A percentile compares a stretch with the other conserved stretches of the same genome.
Evolutionary conservation across 2,888 invertebrate species (phyloP).

Genomic region (Ectropis crepuscularia): DNA sequence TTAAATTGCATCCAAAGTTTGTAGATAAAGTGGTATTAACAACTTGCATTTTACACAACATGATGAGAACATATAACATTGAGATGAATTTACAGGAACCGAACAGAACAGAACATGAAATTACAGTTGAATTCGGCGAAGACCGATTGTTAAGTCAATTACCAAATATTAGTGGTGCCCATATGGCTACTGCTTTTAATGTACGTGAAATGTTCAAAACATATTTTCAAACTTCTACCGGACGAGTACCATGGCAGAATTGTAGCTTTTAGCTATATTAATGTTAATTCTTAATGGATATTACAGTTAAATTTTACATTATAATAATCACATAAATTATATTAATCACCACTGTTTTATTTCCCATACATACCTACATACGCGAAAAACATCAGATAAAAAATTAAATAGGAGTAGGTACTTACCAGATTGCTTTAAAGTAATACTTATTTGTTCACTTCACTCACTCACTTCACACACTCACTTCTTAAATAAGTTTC

Average conservation of each 20-base stretch:
- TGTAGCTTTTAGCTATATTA: slow-evolving; percentile 6
- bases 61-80: slow-evolving; percentile 40
- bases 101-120: slow-evolving; percentile 38
- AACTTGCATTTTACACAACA: slow-evolving; percentile 41
- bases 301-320: too few relatives aligned
- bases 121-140: slow-evolving; percentile 40
- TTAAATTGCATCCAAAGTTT: slow-evolving; percentile 39
- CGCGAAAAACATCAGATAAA: neutral
- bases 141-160: slow-evolving; percentile 39
- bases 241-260: slow-evolving; percentile 39
- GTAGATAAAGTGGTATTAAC: slow-evolving; percentile 43
- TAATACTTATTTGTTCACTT: too few relatives aligned
- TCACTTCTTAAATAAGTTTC: slow-evolving; percentile 38
- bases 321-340: too few relatives aligned
- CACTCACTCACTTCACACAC: too few relatives aligned
- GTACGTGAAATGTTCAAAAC: slow-evolving; percentile 39
- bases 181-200: slow-evolving; percentile 38
- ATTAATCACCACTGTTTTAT: too few relatives aligned
- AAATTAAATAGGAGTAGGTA: neutral
- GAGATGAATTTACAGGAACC: slow-evolving; percentile 40
- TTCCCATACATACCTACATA: neutral
- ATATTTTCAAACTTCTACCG: slow-evolving; percentile 40
- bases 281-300: too few relatives aligned
- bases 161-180: slow-evolving; percentile 29
- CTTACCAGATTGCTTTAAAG: slow-evolving; percentile 28